Conservation (phyloP, 2,888 invertebrate genomes). For the Limulus polyphemus region DNA sequence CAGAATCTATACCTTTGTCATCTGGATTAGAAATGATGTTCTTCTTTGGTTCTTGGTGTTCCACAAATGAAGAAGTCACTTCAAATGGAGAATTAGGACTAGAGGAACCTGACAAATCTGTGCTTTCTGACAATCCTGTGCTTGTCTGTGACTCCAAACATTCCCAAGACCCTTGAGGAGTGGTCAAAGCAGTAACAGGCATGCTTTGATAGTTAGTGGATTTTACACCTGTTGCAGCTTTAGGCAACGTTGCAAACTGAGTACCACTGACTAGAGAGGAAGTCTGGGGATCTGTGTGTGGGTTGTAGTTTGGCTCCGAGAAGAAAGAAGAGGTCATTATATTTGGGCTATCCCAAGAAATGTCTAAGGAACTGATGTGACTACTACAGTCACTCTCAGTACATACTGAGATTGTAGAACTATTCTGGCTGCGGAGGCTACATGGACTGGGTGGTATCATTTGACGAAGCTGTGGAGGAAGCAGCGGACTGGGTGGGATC, state of each 20-base stretch:
- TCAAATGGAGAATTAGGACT: conserved; percentile 11
- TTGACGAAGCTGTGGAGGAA: background rate
- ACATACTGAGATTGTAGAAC: conserved; percentile 9
- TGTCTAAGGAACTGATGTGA: conserved; percentile 8
- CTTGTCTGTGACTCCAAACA: conserved; percentile 20
- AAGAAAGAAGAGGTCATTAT: conserved; percentile 5
- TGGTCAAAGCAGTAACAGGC: conserved; percentile 10
- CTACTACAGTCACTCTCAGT: conserved; percentile 13
- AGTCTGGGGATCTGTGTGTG: conserved; percentile 10
- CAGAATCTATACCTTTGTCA: conserved; percentile 12
- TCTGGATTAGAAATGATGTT: conserved; percentile 2
- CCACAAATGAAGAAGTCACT: no score
- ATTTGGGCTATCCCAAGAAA: conserved; percentile 14
- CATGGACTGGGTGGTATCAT: conserved; percentile 17
- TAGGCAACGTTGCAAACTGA: conserved; percentile 22
- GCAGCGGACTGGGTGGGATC: conserved; percentile 14
- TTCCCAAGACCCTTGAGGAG: conserved; percentile 22
- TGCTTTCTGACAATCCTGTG: conserved; percentile 20
- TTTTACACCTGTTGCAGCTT: conserved; percentile 13
- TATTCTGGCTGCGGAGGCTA: conserved; percentile 12
- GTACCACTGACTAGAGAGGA: conserved; percentile 10
- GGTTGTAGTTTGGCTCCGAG: conserved; percentile 7
- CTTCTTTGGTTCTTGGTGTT: no score
- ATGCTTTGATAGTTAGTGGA: conserved; percentile 8
- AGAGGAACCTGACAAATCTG: conserved; percentile 21